These are phyloP conservation scores for Strigamia crassipes DNA, from an alignment of 2,888 invertebrate genomes.

Conservation along the genomic window DNA sequence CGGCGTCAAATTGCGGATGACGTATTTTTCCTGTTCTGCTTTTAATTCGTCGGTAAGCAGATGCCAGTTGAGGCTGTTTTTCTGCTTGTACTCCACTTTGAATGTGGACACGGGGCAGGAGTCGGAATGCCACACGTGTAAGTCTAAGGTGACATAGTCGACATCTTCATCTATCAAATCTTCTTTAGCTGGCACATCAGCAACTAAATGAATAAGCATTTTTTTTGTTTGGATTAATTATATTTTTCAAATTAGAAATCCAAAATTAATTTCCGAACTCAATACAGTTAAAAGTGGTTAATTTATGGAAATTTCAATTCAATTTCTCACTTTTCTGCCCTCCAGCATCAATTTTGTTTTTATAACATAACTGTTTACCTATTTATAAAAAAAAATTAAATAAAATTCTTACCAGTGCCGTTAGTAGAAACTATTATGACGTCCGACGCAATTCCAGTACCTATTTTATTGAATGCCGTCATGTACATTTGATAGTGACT, in stretches of 20 bases:
- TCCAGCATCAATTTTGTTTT: not conserved
- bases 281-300: not conserved
- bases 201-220: not conserved
- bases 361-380: not conserved
- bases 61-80: not conserved
- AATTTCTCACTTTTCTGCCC: not conserved
- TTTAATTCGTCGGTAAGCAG: slow-evolving; percentile 41
- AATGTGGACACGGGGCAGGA: slow-evolving; percentile 95
- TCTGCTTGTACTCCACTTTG: slow-evolving; percentile 76
- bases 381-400: not conserved
- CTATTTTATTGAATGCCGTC: slow-evolving; percentile 77
- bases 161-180: slow-evolving; percentile 41
- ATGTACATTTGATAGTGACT: slow-evolving; percentile 92
- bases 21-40: slow-evolving; percentile 71
- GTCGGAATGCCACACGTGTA: slow-evolving; percentile 91
- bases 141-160: slow-evolving; percentile 75
- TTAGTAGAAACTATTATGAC: slow-evolving; percentile 47
- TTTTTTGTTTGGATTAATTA: not conserved
- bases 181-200: slow-evolving; percentile 40
- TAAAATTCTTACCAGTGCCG: slow-evolving; percentile 48
- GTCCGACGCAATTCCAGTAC: slow-evolving; percentile 46
- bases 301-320: slow-evolving; percentile 18
- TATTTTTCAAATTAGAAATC: not conserved
- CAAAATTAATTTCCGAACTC: not conserved
- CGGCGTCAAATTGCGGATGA: slow-evolving; percentile 88